Conservation (phyloP, 2,888 invertebrate species). For the Pandemis corylana region DNA sequence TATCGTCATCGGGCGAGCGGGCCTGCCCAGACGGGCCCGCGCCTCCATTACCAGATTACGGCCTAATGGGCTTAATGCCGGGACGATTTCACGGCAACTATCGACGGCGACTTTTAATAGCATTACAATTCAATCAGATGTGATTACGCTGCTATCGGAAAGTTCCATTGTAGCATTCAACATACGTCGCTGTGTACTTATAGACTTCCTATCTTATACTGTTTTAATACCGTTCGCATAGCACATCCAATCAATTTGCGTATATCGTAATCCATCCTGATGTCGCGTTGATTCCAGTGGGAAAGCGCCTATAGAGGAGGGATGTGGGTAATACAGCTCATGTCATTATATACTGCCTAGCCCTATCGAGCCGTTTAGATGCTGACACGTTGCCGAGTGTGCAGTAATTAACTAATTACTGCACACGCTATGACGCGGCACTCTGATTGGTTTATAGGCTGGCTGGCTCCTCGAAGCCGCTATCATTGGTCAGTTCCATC, state of each 20-base stretch:
- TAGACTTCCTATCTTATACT: too few species aligned
- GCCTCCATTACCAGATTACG: conserved; percentile 57
- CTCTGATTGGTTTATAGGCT: conserved; percentile 4
- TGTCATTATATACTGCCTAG: background rate
- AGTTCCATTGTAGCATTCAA: background rate
- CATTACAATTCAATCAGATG: conserved; percentile 29
- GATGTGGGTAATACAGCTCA: conserved; percentile 2
- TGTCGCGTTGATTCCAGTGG: background rate
- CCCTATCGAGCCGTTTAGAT: background rate
- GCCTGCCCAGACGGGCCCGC: conserved; percentile 43
- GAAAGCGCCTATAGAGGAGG: background rate
- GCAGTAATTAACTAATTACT: conserved; percentile 8
- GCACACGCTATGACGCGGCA: background rate
- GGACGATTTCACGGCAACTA: conserved; percentile 44
- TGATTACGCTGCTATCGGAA: conserved; percentile 3
- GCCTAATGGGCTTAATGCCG: conserved; percentile 52
- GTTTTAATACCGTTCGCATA: too few species aligned
- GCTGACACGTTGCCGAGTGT: background rate
- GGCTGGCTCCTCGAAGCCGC: background rate
- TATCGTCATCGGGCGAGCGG: conserved; percentile 52
- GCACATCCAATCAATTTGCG: background rate
- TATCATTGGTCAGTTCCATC: background rate
- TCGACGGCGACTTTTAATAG: conserved; percentile 40
- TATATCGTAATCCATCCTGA: background rate
- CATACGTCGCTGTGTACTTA: too few species aligned